Evolutionary conservation across 2,888 invertebrate genomes (phyloP).

Genomic region (Aleiodes alternator): DNA sequence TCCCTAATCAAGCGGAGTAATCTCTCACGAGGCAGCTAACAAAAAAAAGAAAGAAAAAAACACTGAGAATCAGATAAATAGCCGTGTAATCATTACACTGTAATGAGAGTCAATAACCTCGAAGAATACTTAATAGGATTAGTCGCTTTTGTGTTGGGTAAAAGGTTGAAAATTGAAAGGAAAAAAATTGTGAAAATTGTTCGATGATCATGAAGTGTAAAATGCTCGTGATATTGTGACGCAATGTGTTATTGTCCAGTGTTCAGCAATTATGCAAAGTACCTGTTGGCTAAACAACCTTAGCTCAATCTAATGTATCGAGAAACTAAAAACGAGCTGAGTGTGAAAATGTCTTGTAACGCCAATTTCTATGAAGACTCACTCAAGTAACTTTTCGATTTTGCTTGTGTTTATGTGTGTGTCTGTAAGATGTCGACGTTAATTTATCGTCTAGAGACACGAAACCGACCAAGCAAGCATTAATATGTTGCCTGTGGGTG

Average conservation of each 20-base stretch:
- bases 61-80: neutral
- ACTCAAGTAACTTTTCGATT: constrained; percentile 12
- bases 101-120: constrained; percentile 49
- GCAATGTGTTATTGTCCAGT: constrained; percentile 56
- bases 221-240: constrained; percentile 60
- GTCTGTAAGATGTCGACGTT: constrained; percentile 25
- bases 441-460: constrained; percentile 48
- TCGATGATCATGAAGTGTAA: constrained; percentile 60
- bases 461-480: constrained; percentile 53
- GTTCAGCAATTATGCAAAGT: constrained; percentile 65
- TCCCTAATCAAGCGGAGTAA: neutral
- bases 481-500: constrained; percentile 61
- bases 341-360: constrained; percentile 1
- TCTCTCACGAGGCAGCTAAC: neutral
- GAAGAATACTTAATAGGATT: constrained; percentile 51
- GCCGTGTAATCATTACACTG: neutral
- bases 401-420: neutral
- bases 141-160: constrained; percentile 38
- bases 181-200: constrained; percentile 51
- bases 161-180: constrained; percentile 13
- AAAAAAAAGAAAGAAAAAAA: neutral
- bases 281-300: constrained; percentile 33
- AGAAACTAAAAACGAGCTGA: constrained; percentile 14
- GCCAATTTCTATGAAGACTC: constrained; percentile 23
- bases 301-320: neutral